Conservation (phyloP, 2,888 invertebrate species). For the Danaus chrysippus region DNA sequence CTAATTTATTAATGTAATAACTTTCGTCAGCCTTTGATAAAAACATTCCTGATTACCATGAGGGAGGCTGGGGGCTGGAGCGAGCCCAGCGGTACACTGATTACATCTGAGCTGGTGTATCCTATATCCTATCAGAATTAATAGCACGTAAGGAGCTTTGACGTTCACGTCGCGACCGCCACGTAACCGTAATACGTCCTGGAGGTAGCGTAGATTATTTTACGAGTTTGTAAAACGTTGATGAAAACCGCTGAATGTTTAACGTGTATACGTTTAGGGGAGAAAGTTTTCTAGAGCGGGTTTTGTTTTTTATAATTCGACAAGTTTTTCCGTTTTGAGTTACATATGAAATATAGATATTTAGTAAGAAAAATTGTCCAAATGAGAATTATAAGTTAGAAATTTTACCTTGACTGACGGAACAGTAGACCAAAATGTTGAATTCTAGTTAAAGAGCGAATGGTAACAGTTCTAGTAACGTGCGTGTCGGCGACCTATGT, state of each 20-base stretch:
- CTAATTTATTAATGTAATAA: slow-evolving; percentile 24
- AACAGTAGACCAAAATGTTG: background rate
- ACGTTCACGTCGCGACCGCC: background rate
- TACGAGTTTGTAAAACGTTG: slow-evolving; percentile 3
- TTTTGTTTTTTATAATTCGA: background rate
- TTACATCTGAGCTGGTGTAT: too few species aligned
- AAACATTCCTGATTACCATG: background rate
- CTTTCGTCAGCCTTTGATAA: slow-evolving; percentile 21
- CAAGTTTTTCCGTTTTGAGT: background rate
- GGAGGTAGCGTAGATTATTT: background rate
- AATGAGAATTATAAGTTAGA: slow-evolving; percentile 11
- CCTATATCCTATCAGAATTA: background rate
- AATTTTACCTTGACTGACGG: background rate
- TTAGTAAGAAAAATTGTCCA: background rate
- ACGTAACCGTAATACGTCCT: background rate
- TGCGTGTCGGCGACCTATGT: background rate
- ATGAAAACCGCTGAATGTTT: slow-evolving; percentile 4
- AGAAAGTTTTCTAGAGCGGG: background rate
- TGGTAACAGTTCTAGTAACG: background rate
- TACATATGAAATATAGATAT: background rate
- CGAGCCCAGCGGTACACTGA: too few species aligned
- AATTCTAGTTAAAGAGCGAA: background rate
- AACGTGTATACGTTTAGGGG: background rate
- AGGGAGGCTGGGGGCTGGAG: too few species aligned
- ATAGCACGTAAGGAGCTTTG: background rate